Evolutionary conservation across 2,113 vertebrate genomes (phyloP).

Genomic region (Etia nguti): DNA sequence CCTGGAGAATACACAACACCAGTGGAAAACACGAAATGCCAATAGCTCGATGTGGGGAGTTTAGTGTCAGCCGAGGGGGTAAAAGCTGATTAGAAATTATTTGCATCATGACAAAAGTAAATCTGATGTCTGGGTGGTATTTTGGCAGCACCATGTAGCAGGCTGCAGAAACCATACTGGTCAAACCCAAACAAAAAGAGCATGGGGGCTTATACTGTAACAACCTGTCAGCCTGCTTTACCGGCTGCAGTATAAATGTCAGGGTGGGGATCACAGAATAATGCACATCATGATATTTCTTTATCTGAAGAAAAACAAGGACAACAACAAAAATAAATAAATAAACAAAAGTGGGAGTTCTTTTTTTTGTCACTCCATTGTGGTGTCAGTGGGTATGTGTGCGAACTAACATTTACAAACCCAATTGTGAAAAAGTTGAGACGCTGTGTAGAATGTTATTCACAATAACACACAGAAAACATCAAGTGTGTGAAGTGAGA

Average conservation of each 20-base stretch:
- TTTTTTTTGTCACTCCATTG: not conserved
- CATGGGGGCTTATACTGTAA: accelerated
- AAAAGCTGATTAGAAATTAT: not conserved
- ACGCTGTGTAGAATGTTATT: not conserved
- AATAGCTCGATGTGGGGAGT: not conserved
- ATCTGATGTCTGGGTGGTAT: not conserved
- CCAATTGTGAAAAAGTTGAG: not conserved
- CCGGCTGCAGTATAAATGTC: not conserved
- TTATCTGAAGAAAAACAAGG: not conserved
- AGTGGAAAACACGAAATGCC: accelerated
- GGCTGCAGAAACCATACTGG: not conserved
- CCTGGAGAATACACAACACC: not conserved
- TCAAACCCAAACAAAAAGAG: accelerated
- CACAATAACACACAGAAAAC: not conserved
- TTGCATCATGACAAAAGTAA: not conserved
- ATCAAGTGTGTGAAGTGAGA: not conserved
- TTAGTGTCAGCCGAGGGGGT: not conserved
- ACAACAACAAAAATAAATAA: not conserved
- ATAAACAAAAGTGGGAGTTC: accelerated
- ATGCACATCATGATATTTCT: not conserved
- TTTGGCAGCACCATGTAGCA: accelerated
- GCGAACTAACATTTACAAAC: not conserved
- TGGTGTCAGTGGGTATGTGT: not conserved
- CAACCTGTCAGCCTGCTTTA: not conserved
- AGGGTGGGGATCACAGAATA: not conserved